A percentile compares a stretch with the other conserved stretches of the same genome.
These are phyloP conservation scores for Psilanteris sp. DNA, from an alignment of 1,140 invertebrate genomes.

Conservation along the genomic window DNA sequence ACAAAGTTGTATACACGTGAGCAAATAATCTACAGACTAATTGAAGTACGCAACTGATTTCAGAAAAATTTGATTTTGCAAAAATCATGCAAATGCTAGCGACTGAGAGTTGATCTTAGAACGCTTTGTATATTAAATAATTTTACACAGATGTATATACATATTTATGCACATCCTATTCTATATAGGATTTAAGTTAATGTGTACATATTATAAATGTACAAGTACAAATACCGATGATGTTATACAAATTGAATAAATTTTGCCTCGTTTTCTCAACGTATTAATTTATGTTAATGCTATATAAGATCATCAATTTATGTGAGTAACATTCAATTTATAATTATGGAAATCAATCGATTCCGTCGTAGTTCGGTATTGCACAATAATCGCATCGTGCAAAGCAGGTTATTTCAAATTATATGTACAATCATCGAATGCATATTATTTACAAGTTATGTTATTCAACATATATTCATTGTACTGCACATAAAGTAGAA, in stretches of 20 bases:
- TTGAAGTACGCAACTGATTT: conserved; percentile 11
- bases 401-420: conserved; percentile 16
- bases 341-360: conserved; percentile 18
- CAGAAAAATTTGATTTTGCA: conserved; percentile 3
- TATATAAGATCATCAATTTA: conserved; percentile 14
- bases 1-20: conserved; percentile 20
- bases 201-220: background rate
- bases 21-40: conserved; percentile 29
- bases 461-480: conserved; percentile 6
- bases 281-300: conserved; percentile 21
- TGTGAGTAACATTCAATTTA: conserved; percentile 19
- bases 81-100: too few species aligned
- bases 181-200: background rate
- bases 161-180: background rate
- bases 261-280: conserved; percentile 15
- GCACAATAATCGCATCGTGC: conserved; percentile 23
- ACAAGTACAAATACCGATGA: conserved; percentile 15
- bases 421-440: conserved; percentile 27
- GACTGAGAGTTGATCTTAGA: too few species aligned
- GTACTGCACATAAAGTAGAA: too few species aligned
- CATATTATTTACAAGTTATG: conserved; percentile 42
- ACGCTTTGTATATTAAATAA: background rate
- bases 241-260: conserved; percentile 27
- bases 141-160: background rate
- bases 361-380: conserved; percentile 13